Evolutionary conservation across 2,113 vertebrate species (phyloP).

Genomic region (Tringa solitaria): DNA sequence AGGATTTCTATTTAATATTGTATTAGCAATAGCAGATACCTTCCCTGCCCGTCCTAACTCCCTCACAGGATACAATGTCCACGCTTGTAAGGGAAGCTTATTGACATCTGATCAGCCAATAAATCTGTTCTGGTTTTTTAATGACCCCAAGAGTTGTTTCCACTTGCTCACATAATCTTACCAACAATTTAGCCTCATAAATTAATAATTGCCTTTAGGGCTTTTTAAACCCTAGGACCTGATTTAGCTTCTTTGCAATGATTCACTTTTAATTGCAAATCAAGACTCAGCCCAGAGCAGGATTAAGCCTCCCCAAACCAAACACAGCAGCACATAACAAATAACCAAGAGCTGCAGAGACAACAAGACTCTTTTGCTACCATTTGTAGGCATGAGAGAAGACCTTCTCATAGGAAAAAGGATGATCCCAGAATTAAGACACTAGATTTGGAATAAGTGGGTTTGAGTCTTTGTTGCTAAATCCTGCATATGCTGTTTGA

Average conservation of each 20-base stretch:
- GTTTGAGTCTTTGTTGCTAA: background rate
- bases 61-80: constrained; percentile 28
- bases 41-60: background rate
- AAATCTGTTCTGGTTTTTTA: constrained; percentile 31
- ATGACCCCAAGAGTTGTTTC: constrained; percentile 30
- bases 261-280: background rate
- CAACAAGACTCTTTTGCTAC: background rate
- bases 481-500: background rate
- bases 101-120: constrained; percentile 36
- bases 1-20: constrained; percentile 56
- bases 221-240: background rate
- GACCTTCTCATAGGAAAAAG: background rate
- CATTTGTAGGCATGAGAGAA: no score
- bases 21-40: constrained; percentile 18
- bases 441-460: background rate
- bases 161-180: constrained; percentile 5
- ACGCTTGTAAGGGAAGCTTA: constrained; percentile 21
- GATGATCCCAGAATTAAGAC: background rate
- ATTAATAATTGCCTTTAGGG: background rate
- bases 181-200: constrained; percentile 28
- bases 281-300: background rate
- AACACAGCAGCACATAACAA: background rate
- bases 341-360: background rate
- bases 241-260: background rate
- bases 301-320: background rate